Conservation (phyloP, 2,888 invertebrate species). For the Zeuzera pyrina region DNA sequence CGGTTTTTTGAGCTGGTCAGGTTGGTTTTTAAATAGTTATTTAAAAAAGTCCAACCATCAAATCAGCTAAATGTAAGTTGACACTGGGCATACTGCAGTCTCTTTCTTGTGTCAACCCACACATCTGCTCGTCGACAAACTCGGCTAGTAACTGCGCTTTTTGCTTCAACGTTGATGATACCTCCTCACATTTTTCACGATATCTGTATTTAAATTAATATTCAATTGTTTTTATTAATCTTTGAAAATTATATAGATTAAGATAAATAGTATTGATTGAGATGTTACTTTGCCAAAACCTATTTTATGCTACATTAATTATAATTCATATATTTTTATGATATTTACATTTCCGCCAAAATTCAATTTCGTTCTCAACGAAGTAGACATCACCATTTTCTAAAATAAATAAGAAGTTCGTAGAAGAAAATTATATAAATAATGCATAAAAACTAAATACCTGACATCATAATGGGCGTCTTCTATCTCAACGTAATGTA, state of each 20-base stretch:
- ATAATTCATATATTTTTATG: no score
- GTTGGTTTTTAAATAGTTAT: no score
- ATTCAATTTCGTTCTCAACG: no score
- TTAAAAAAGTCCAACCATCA: no score
- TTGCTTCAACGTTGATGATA: conserved; percentile 40
- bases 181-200: conserved; percentile 52
- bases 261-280: no score
- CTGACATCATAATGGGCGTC: conserved; percentile 56
- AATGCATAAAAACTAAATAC: conserved; percentile 17
- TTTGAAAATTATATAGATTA: neutral
- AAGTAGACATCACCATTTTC: no score
- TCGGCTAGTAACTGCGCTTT: conserved; percentile 54
- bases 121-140: conserved; percentile 67
- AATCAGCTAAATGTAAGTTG: conserved; percentile 55
- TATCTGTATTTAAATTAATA: conserved; percentile 25
- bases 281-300: no score
- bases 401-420: no score
- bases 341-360: no score
- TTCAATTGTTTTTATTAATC: neutral
- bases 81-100: conserved; percentile 57
- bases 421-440: no score
- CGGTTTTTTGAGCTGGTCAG: neutral
- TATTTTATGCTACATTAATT: no score
- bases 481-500: conserved; percentile 52
- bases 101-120: conserved; percentile 48